These are phyloP conservation scores for Calidris pugnax DNA, from an alignment of 2,113 vertebrate genomes.

Conservation along the genomic window DNA sequence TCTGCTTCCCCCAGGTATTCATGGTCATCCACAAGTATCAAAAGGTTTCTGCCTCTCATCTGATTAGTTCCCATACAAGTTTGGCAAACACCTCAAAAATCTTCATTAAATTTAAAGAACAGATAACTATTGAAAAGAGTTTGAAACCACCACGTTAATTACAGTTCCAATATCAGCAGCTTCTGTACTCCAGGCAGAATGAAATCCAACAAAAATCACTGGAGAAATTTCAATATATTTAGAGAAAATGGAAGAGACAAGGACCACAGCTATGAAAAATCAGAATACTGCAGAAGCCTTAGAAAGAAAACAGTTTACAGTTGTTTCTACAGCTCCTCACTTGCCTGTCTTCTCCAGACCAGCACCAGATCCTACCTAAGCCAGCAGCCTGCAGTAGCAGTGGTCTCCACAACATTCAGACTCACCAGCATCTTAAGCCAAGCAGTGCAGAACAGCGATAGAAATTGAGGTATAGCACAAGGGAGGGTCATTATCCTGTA, in stretches of 20 bases:
- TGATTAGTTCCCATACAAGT: neutral
- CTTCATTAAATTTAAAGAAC: neutral
- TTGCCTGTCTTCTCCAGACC: neutral
- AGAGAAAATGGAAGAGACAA: neutral
- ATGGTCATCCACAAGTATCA: neutral
- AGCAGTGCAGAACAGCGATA: neutral
- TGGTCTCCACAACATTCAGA: neutral
- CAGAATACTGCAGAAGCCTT: neutral
- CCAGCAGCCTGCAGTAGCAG: neutral
- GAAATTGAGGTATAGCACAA: neutral
- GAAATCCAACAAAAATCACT: neutral
- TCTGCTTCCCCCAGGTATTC: neutral
- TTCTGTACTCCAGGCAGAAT: neutral
- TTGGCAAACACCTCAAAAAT: neutral
- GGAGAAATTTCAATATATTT: neutral
- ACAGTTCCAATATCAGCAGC: neutral
- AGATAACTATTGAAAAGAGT: neutral
- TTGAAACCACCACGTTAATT: neutral
- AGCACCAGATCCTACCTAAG: neutral
- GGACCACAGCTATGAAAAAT: neutral
- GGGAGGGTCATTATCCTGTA: neutral
- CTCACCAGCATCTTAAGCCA: neutral
- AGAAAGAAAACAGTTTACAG: neutral
- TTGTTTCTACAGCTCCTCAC: neutral
- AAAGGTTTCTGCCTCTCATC: neutral